Percentiles rank a stretch among this genome's conserved stretches.
These are phyloP conservation scores for Peucedramus taeniatus DNA, from an alignment of 2,113 vertebrate species.

Conservation along the genomic window DNA sequence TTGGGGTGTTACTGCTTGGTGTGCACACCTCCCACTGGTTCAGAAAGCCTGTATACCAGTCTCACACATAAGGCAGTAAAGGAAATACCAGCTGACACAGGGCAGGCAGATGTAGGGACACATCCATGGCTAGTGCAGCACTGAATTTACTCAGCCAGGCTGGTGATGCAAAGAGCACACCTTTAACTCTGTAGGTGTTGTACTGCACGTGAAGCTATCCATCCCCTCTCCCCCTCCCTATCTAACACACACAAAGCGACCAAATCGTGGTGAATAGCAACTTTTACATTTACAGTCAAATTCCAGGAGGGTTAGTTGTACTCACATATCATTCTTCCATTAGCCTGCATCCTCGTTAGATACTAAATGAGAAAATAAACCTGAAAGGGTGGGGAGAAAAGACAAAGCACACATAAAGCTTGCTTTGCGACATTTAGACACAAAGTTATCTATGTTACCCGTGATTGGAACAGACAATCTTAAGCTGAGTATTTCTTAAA, in stretches of 20 bases:
- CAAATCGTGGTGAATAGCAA: background rate
- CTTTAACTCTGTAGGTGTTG: fast-evolving
- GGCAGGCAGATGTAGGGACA: background rate
- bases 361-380: conserved; percentile 66
- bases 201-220: background rate
- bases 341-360: conserved; percentile 60
- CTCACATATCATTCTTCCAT: conserved; percentile 50
- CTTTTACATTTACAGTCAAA: conserved; percentile 37
- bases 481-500: conserved; percentile 78
- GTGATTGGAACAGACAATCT: conserved; percentile 70
- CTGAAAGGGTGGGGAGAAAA: conserved; percentile 10
- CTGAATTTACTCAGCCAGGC: background rate
- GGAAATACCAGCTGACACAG: background rate
- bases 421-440: conserved; percentile 59
- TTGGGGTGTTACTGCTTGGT: background rate
- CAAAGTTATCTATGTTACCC: conserved; percentile 64
- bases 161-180: background rate
- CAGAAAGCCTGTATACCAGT: conserved; percentile 6
- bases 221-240: background rate
- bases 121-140: background rate
- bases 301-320: background rate
- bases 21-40: background rate
- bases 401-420: conserved; percentile 45
- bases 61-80: background rate
- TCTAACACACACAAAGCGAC: background rate